Conservation (phyloP, 2,888 invertebrate species). For the Sesia bembeciformis region DNA sequence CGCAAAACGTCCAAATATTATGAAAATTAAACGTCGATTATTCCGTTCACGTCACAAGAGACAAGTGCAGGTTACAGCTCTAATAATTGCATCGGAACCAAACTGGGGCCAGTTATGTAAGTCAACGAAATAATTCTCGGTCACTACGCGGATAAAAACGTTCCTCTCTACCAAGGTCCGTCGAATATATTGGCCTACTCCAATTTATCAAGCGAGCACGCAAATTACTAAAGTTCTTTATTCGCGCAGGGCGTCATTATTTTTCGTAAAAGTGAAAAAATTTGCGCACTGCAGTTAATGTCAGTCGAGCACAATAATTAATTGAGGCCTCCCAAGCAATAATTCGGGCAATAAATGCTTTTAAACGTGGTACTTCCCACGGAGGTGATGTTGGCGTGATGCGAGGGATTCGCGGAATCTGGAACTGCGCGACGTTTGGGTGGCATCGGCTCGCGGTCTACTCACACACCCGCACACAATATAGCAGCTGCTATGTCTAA, state of each 20-base stretch:
- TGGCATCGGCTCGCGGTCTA: slow-evolving; percentile 11
- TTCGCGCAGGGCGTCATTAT: slow-evolving; percentile 22
- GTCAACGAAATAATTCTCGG: slow-evolving; percentile 30
- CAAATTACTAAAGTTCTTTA: slow-evolving; percentile 27
- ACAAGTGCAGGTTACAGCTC: slow-evolving; percentile 40
- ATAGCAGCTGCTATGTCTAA: slow-evolving; percentile 9
- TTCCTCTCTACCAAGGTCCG: slow-evolving; percentile 16
- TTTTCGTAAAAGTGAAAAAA: slow-evolving; percentile 42
- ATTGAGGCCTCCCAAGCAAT: slow-evolving; percentile 48
- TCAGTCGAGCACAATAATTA: slow-evolving; percentile 39
- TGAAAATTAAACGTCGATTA: slow-evolving; percentile 42
- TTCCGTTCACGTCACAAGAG: slow-evolving; percentile 35
- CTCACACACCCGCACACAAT: not conserved
- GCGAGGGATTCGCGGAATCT: slow-evolving; percentile 33
- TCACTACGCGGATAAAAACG: slow-evolving; percentile 28
- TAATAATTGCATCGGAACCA: slow-evolving; percentile 34
- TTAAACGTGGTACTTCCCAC: slow-evolving; percentile 40
- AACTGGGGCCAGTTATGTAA: slow-evolving; percentile 44
- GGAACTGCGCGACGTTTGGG: slow-evolving; percentile 13
- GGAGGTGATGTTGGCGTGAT: slow-evolving; percentile 19
- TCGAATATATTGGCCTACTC: slow-evolving; percentile 24
- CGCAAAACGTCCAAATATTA: slow-evolving; percentile 42
- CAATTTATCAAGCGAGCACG: slow-evolving; percentile 31
- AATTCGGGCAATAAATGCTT: slow-evolving; percentile 32
- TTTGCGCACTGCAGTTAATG: slow-evolving; percentile 30